phyloP scores from a whole-genome alignment of 2,888 invertebrate species.

The Cataglyphis albicans region DNA sequence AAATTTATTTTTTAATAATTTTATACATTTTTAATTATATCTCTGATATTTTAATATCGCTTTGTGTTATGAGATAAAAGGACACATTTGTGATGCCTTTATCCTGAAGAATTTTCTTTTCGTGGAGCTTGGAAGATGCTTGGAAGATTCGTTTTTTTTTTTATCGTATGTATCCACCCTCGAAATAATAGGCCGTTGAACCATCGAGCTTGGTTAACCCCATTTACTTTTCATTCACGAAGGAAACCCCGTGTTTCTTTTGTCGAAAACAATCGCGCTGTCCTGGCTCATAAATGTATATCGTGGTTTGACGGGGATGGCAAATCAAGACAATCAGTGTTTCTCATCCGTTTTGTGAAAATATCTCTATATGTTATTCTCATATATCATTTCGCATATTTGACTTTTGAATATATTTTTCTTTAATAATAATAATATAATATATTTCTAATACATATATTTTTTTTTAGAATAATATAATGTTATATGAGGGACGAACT shows the following conservation, averaged over 20 bases:
- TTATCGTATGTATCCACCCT: constrained; percentile 71
- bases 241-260: constrained; percentile 67
- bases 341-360: constrained; percentile 53
- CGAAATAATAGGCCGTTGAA: constrained; percentile 67
- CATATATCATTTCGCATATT: background rate
- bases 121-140: constrained; percentile 50
- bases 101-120: constrained; percentile 49
- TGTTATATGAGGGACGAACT: background rate
- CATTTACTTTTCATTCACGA: constrained; percentile 74
- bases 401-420: background rate
- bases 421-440: background rate
- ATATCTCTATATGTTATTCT: background rate
- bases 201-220: constrained; percentile 72
- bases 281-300: constrained; percentile 64
- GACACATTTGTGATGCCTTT: constrained; percentile 6
- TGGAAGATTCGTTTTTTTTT: constrained; percentile 64
- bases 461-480: background rate
- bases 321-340: constrained; percentile 51
- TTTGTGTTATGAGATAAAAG: constrained; percentile 29
- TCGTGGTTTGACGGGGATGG: constrained; percentile 45
- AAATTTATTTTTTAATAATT: background rate
- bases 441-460: too few species aligned
- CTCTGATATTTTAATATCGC: constrained; percentile 46
- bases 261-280: constrained; percentile 70
- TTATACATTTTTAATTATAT: background rate